phyloP scores from a whole-genome alignment of 2,888 invertebrate species.

The Cataglyphis cursor region DNA sequence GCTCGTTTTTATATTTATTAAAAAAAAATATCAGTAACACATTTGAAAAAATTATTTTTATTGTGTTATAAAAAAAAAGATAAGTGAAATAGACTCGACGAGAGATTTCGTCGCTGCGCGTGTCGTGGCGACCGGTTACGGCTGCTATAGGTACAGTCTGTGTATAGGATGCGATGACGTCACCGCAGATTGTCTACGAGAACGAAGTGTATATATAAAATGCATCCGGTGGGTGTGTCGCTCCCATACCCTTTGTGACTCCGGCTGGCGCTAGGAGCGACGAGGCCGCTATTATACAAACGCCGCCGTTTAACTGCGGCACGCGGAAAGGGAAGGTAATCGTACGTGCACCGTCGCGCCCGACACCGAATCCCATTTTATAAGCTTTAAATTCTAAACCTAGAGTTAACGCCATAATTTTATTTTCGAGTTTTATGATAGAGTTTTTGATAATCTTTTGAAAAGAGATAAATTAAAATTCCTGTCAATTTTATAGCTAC shows the following conservation, averaged over 20 bases:
- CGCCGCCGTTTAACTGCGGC: conserved; percentile 77
- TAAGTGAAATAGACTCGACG: conserved; percentile 56
- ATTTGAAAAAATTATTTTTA: background rate
- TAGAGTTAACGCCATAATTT: no score
- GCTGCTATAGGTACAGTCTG: conserved; percentile 76
- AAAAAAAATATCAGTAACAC: background rate
- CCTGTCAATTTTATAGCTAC: no score
- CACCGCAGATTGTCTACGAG: conserved; percentile 79
- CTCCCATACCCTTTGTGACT: conserved; percentile 85
- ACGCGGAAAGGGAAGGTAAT: conserved; percentile 76
- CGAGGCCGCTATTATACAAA: conserved; percentile 80
- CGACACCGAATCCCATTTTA: conserved; percentile 66
- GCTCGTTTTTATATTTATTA: no score
- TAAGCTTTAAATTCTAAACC: conserved; percentile 43
- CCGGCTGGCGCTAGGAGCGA: conserved; percentile 80
- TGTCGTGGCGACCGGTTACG: conserved; percentile 79
- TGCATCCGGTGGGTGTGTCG: conserved; percentile 86
- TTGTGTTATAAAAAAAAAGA: background rate
- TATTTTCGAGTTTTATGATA: no score
- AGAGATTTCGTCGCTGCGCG: conserved; percentile 68
- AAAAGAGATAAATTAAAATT: no score
- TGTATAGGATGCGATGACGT: conserved; percentile 82
- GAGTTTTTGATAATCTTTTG: no score
- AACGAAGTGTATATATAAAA: conserved; percentile 80
- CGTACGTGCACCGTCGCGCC: conserved; percentile 54